A percentile compares a stretch with the other conserved stretches of the same genome.
These are phyloP conservation scores for Tenebrosternarchus preto DNA, from an alignment of 2,113 vertebrate genomes.

Conservation along the genomic window DNA sequence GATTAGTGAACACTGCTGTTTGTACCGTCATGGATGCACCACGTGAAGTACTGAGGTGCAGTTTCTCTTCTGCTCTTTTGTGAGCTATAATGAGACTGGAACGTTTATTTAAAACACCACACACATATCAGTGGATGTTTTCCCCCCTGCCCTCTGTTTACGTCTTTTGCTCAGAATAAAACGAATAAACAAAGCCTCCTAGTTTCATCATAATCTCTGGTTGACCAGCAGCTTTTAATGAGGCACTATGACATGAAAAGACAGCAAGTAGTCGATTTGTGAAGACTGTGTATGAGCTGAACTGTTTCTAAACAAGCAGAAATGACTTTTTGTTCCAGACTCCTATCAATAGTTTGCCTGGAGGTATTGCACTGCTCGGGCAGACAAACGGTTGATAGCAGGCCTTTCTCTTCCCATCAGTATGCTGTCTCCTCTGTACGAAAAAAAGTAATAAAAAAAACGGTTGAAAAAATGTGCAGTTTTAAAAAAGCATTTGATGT, in stretches of 20 bases:
- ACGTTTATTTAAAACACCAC: not conserved
- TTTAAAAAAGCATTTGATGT: not conserved
- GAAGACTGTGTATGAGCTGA: not conserved
- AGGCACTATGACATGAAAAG: not conserved
- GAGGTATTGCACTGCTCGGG: not conserved
- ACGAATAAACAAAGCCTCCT: not conserved
- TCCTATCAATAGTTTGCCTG: constrained; percentile 6
- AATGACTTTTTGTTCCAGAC: not conserved
- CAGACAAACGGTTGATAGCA: not conserved
- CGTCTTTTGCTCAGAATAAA: not conserved
- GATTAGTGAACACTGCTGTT: not conserved
- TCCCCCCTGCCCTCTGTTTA: not conserved
- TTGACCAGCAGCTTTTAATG: constrained; percentile 5
- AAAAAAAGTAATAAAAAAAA: not conserved
- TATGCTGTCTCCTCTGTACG: too few relatives aligned
- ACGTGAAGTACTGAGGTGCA: not conserved
- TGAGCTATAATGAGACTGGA: not conserved
- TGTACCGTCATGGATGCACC: not conserved
- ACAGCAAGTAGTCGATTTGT: not conserved
- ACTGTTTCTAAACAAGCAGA: not conserved
- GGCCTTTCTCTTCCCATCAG: not conserved
- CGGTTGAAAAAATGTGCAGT: too few relatives aligned
- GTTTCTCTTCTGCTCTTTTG: not conserved
- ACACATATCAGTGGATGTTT: not conserved
- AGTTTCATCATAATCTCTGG: not conserved